phyloP scores from a whole-genome alignment of 2,113 vertebrate species.

The Bambusicola thoracicus region DNA sequence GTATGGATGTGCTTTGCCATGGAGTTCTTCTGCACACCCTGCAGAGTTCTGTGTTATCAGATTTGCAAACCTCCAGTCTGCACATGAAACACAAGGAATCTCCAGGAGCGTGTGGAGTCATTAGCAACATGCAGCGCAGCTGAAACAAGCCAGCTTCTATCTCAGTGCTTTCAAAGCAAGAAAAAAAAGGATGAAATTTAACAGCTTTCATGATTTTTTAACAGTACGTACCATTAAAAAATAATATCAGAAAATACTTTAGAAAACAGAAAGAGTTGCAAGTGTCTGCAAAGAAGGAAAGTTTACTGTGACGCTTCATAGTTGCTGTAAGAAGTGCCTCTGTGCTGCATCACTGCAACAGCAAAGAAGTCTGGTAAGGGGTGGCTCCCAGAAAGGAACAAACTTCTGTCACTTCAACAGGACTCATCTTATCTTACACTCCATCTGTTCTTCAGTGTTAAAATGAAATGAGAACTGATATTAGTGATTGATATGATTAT shows the following conservation, averaged over 20 bases:
- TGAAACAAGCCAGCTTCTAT: neutral
- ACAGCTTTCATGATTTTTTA: neutral
- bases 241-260: neutral
- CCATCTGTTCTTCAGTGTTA: neutral
- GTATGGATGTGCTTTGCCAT: neutral
- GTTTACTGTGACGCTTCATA: neutral
- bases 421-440: neutral
- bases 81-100: neutral
- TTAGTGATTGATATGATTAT: neutral
- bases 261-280: neutral
- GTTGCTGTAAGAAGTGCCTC: neutral
- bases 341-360: neutral
- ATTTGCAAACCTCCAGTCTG: neutral
- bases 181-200: neutral
- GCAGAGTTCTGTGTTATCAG: neutral
- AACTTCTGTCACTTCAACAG: neutral
- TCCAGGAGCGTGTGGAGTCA: neutral
- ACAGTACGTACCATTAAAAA: neutral
- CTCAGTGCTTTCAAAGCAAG: neutral
- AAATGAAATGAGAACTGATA: neutral
- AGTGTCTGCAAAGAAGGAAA: neutral
- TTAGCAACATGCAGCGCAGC: neutral
- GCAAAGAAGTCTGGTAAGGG: neutral
- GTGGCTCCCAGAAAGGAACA: neutral
- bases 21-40: neutral